phyloP scores from a whole-genome alignment of 1,140 invertebrate species.

The Oreohelix idahoensis region DNA sequence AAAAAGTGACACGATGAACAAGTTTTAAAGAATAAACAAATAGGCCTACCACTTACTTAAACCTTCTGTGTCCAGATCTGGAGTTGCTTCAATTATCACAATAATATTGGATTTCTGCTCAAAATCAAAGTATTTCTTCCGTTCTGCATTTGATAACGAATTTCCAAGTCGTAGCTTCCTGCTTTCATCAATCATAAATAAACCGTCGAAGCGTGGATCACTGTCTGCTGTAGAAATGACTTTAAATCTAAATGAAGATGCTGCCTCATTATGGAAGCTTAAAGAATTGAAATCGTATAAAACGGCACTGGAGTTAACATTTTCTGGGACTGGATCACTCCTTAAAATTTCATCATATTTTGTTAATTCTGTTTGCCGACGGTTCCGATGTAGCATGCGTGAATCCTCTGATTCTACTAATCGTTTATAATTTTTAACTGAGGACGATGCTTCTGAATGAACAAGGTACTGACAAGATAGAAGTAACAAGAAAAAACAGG shows the following conservation, averaged over 20 bases:
- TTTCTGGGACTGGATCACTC: slow-evolving; percentile 20
- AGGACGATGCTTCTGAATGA: background rate
- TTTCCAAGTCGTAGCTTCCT: background rate
- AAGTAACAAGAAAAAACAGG: background rate
- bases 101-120: slow-evolving; percentile 23
- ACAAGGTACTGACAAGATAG: background rate
- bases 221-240: slow-evolving; percentile 21
- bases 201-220: background rate
- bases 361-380: background rate
- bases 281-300: slow-evolving; percentile 39
- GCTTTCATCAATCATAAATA: slow-evolving; percentile 17
- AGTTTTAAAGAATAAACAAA: no score
- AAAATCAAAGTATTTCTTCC: slow-evolving; percentile 29
- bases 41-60: background rate
- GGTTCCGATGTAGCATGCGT: background rate
- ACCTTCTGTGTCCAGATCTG: background rate
- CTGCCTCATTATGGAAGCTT: background rate
- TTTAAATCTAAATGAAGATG: slow-evolving; percentile 25
- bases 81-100: slow-evolving; percentile 29
- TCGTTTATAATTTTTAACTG: background rate
- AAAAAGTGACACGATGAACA: no score
- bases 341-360: background rate
- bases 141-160: slow-evolving; percentile 7
- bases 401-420: background rate
- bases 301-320: background rate